These are phyloP conservation scores for Melopsittacus undulatus DNA, from an alignment of 2,797 vertebrate genomes.

Conservation along the genomic window DNA sequence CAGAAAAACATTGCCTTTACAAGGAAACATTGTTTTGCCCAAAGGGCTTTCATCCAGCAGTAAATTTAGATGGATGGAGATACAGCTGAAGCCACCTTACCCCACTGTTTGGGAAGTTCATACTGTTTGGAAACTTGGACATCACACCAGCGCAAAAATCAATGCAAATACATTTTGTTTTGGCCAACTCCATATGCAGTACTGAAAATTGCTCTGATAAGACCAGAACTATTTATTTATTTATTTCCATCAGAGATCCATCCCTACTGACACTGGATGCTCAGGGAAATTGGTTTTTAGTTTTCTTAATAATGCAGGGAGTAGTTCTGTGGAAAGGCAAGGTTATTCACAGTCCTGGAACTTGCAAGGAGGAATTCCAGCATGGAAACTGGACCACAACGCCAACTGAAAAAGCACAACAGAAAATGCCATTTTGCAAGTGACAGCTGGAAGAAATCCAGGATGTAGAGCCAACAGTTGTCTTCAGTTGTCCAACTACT, in stretches of 20 bases:
- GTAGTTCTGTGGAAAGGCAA: background rate
- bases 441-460: constrained; percentile 20
- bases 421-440: background rate
- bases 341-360: background rate
- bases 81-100: background rate
- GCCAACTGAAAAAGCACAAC: background rate
- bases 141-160: background rate
- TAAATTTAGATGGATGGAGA: background rate
- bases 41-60: background rate
- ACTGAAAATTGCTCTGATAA: background rate
- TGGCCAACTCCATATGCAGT: background rate
- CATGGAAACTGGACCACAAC: background rate
- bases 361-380: background rate
- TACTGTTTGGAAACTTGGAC: background rate
- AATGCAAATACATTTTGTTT: background rate
- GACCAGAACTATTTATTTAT: background rate
- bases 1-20: background rate
- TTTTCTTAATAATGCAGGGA: background rate
- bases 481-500: background rate
- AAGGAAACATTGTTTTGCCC: background rate
- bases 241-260: background rate
- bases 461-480: constrained; percentile 4
- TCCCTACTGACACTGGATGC: background rate
- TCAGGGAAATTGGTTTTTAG: background rate
- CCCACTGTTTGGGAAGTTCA: background rate